phyloP scores from a whole-genome alignment of 2,113 vertebrate genomes.

The Fregata magnificens region DNA sequence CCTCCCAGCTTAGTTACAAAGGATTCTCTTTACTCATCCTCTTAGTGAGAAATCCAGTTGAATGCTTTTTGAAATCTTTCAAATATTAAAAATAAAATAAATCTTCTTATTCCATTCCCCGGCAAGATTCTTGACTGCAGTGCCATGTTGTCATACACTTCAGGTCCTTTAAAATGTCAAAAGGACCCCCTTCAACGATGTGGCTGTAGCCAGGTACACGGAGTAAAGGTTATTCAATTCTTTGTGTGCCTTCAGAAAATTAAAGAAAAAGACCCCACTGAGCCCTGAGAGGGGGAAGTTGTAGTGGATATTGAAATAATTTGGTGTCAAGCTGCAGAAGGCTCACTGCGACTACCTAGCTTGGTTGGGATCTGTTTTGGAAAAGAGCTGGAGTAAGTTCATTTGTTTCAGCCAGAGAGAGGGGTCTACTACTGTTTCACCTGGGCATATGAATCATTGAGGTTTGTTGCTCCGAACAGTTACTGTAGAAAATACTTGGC shows the following conservation, averaged over 20 bases:
- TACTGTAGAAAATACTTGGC: not conserved
- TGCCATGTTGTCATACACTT: slow-evolving; percentile 28
- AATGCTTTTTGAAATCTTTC: slow-evolving; percentile 59
- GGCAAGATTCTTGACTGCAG: slow-evolving; percentile 7
- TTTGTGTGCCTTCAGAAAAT: slow-evolving; percentile 10
- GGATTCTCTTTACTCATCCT: slow-evolving; percentile 53
- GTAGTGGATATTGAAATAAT: not conserved
- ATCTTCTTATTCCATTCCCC: slow-evolving; percentile 3
- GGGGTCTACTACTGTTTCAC: not conserved
- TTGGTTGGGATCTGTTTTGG: not conserved
- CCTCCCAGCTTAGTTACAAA: slow-evolving; percentile 43
- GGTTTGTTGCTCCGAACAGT: not conserved
- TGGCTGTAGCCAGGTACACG: not conserved
- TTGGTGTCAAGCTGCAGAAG: not conserved
- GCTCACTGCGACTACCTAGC: not conserved
- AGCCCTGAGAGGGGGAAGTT: not conserved
- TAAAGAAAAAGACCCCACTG: not conserved
- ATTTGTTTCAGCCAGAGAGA: not conserved
- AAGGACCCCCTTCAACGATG: slow-evolving; percentile 8
- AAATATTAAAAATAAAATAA: slow-evolving; percentile 64
- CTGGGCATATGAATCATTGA: not conserved
- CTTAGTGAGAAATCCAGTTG: slow-evolving; percentile 68
- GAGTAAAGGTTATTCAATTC: slow-evolving; percentile 28
- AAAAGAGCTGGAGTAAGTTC: not conserved
- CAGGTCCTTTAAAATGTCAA: not conserved